Conservation (phyloP, 2,888 invertebrate species). For the Meta bourneti region DNA sequence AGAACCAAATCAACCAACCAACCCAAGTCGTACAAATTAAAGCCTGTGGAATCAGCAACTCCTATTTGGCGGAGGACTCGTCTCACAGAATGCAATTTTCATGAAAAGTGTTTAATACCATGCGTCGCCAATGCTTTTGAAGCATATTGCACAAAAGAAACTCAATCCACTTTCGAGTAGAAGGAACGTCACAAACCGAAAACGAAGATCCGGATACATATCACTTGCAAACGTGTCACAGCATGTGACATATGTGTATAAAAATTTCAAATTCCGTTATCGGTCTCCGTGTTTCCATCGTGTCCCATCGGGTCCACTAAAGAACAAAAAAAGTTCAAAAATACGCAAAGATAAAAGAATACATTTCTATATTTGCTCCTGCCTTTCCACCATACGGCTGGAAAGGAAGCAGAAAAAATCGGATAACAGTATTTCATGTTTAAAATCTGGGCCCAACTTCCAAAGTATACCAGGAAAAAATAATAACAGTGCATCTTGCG, state of each 20-base stretch:
- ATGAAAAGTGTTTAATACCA: too few relatives aligned
- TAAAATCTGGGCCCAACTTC: constrained; percentile 54
- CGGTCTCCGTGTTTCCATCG: neutral
- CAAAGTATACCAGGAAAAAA: constrained; percentile 7
- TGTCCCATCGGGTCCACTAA: neutral
- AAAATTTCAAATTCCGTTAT: neutral
- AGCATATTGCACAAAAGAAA: neutral
- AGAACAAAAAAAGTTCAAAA: constrained; percentile 18
- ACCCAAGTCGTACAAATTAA: too few relatives aligned
- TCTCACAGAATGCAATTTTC: too few relatives aligned
- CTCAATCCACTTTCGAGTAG: neutral
- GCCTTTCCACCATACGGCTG: neutral
- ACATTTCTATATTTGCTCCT: constrained; percentile 32
- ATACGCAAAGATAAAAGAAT: constrained; percentile 18
- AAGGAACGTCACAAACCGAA: neutral
- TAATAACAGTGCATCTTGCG: constrained; percentile 8
- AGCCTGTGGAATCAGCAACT: too few relatives aligned
- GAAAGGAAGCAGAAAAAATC: constrained; percentile 30
- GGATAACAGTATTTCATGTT: constrained; percentile 50
- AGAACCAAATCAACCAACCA: too few relatives aligned
- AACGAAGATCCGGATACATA: neutral
- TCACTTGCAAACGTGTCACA: neutral
- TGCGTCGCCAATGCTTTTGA: too few relatives aligned
- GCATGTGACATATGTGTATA: neutral
- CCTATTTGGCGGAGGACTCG: too few relatives aligned